A percentile compares a stretch with the other conserved stretches of the same genome.
phyloP scores from a whole-genome alignment of 2,113 vertebrate species.

The Phaetusa simplex region DNA sequence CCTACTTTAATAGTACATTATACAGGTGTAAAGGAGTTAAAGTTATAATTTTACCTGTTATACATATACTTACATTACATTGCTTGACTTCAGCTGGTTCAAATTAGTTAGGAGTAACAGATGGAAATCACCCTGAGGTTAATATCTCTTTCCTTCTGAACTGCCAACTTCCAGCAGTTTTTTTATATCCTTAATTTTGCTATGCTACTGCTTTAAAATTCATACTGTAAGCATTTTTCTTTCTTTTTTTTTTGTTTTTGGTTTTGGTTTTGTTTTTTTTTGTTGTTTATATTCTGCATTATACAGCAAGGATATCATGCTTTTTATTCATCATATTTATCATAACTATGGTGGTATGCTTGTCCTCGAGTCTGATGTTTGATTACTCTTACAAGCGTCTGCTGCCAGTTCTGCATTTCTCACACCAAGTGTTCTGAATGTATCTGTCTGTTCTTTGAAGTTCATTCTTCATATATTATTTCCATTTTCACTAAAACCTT shows the following conservation, averaged over 20 bases:
- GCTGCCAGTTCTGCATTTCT: background rate
- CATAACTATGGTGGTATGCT: background rate
- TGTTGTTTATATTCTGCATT: background rate
- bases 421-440: background rate
- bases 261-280: background rate
- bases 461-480: background rate
- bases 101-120: constrained; percentile 23
- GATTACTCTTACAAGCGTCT: background rate
- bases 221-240: background rate
- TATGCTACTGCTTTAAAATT: background rate
- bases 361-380: background rate
- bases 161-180: background rate
- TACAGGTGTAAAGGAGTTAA: background rate
- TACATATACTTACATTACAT: background rate
- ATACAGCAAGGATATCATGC: background rate
- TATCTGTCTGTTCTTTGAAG: background rate
- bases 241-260: background rate
- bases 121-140: constrained; percentile 39
- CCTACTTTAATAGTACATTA: background rate
- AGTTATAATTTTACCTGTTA: background rate
- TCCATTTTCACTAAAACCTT: background rate
- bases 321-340: background rate
- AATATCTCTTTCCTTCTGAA: constrained; percentile 22
- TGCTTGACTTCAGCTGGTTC: background rate
- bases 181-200: constrained; percentile 23